These are phyloP conservation scores for Lycia hirtaria DNA, from an alignment of 2,888 invertebrate genomes.

Conservation along the genomic window DNA sequence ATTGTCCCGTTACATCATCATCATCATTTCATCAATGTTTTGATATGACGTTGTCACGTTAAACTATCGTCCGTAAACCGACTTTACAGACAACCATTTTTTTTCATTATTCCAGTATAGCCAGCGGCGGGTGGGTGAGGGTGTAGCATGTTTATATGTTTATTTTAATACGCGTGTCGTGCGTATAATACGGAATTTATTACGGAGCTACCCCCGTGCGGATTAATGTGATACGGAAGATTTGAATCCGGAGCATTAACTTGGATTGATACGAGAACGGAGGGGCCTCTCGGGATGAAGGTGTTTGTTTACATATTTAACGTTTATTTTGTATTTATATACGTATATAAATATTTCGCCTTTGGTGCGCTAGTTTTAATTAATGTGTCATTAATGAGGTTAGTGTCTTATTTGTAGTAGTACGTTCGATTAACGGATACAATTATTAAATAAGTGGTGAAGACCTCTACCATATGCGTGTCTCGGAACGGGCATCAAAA, in stretches of 20 bases:
- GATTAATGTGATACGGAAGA: slow-evolving; percentile 85
- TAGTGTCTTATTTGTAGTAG: too few species aligned
- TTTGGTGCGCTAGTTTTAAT: neutral
- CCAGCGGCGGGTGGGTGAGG: slow-evolving; percentile 67
- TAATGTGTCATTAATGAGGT: neutral
- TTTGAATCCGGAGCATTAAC: slow-evolving; percentile 83
- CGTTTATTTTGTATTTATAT: slow-evolving; percentile 10
- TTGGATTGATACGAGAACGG: slow-evolving; percentile 76
- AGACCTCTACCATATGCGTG: too few species aligned
- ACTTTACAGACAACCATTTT: too few species aligned
- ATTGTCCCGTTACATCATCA: too few species aligned
- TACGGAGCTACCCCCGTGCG: slow-evolving; percentile 78
- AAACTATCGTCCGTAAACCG: too few species aligned
- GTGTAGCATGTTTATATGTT: slow-evolving; percentile 85
- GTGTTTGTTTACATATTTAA: slow-evolving; percentile 42
- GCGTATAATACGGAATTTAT: slow-evolving; percentile 86
- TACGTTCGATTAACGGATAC: too few species aligned
- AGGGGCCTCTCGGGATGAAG: slow-evolving; percentile 42
- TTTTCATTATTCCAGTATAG: slow-evolving; percentile 32
- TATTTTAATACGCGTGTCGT: slow-evolving; percentile 86
- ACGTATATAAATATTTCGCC: neutral
- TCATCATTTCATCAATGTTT: too few species aligned
- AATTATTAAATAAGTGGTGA: too few species aligned
- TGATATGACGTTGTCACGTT: too few species aligned
- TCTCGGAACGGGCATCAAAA: too few species aligned